Percentiles rank a stretch among this genome's conserved stretches.
phyloP scores from a whole-genome alignment of 2,797 vertebrate species.

The Siniperca obscura region DNA sequence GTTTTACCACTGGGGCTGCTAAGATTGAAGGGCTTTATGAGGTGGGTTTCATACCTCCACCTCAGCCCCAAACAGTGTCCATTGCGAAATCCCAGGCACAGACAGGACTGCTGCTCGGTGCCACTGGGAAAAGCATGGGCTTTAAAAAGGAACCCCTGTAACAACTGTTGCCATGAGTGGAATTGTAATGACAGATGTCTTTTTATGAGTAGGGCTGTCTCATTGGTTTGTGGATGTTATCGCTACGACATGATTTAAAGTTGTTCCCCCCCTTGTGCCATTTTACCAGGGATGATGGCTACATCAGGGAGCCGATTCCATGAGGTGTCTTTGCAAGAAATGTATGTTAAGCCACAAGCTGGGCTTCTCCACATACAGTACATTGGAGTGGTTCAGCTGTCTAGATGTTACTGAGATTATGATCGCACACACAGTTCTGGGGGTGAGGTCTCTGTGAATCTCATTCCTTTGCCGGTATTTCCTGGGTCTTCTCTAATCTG shows the following conservation, averaged over 20 bases:
- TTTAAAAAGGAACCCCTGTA: conserved; percentile 28
- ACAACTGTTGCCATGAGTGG: conserved; percentile 44
- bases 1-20: conserved; percentile 45
- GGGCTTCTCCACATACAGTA: neutral
- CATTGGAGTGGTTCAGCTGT: conserved; percentile 1
- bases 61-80: conserved; percentile 27
- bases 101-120: conserved; percentile 16
- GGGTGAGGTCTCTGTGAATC: neutral
- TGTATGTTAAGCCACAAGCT: conserved; percentile 20
- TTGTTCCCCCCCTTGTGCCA: conserved; percentile 18
- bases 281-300: conserved; percentile 40
- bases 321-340: conserved; percentile 18
- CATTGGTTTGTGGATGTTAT: conserved; percentile 43
- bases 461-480: conserved; percentile 2
- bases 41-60: conserved; percentile 37
- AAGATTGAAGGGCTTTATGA: conserved; percentile 52
- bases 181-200: conserved; percentile 45
- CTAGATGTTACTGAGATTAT: neutral
- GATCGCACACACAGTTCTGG: neutral
- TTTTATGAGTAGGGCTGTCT: conserved; percentile 40
- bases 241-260: conserved; percentile 39
- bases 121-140: conserved; percentile 25
- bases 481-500: conserved; percentile 6
- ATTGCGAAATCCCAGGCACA: conserved; percentile 27
- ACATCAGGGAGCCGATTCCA: conserved; percentile 18